These are phyloP conservation scores for Nephrocerus scutellatus DNA, from an alignment of 2,888 invertebrate genomes.

Conservation along the genomic window DNA sequence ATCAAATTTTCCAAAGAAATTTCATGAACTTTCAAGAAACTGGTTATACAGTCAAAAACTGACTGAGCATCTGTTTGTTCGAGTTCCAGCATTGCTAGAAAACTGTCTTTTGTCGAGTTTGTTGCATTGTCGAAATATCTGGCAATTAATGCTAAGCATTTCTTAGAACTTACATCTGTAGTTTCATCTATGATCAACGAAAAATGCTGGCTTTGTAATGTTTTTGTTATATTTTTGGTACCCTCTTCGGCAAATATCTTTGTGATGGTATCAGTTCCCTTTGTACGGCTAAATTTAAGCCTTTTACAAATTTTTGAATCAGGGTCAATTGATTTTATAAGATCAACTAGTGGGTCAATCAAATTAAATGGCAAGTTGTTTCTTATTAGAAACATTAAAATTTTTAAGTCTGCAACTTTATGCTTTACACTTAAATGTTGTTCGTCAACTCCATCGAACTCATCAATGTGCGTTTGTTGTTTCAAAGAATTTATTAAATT, in stretches of 20 bases:
- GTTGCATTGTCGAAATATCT: slow-evolving; percentile 12
- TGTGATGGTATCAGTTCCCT: background rate
- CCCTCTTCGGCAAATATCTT: slow-evolving; percentile 7
- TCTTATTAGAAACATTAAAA: slow-evolving; percentile 1
- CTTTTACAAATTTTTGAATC: slow-evolving; percentile 2
- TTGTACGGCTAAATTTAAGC: slow-evolving; percentile 2
- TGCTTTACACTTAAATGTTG: too few species aligned
- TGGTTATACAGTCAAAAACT: slow-evolving; percentile 8
- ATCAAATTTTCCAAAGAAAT: slow-evolving; percentile 23
- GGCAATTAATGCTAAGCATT: slow-evolving; percentile 12
- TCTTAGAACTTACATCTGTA: slow-evolving; percentile 12
- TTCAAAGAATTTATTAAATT: too few species aligned
- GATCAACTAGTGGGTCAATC: slow-evolving; percentile 1
- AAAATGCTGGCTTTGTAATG: slow-evolving; percentile 9
- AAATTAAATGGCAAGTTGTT: too few species aligned
- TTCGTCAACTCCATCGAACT: too few species aligned
- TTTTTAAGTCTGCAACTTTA: slow-evolving; percentile 4
- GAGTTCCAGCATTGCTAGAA: slow-evolving; percentile 9
- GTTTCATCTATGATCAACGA: slow-evolving; percentile 14
- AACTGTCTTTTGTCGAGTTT: slow-evolving; percentile 10
- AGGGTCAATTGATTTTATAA: slow-evolving; percentile 3
- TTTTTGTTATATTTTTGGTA: background rate
- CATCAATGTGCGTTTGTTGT: too few species aligned
- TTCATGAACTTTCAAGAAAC: slow-evolving; percentile 8
- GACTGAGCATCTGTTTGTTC: slow-evolving; percentile 4